Evolutionary conservation across 2,113 vertebrate genomes (phyloP).

Genomic region (Varanus komodoensis): DNA sequence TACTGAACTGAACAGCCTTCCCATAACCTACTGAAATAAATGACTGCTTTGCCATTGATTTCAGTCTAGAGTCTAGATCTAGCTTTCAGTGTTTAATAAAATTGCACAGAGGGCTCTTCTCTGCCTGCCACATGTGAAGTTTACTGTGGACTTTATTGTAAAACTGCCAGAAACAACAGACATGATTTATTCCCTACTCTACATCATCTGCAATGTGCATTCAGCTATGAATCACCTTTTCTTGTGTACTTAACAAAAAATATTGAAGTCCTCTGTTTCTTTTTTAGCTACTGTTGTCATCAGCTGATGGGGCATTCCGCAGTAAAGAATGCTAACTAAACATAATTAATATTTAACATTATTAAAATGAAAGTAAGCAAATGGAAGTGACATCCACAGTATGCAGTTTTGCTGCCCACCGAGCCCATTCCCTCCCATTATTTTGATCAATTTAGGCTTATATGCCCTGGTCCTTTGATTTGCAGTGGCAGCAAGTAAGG

Average conservation of each 20-base stretch:
- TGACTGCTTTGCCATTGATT: not conserved
- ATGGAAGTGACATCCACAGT: not conserved
- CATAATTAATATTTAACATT: not conserved
- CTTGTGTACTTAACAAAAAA: not conserved
- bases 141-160: slow-evolving; percentile 5
- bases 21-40: slow-evolving; percentile 1
- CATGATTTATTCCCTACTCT: slow-evolving; percentile 11
- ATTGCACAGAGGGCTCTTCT: slow-evolving; percentile 48
- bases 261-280: not conserved
- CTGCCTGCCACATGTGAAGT: slow-evolving; percentile 53
- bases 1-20: not conserved
- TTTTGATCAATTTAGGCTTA: not conserved
- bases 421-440: not conserved
- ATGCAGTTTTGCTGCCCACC: slow-evolving; percentile 6
- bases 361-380: not conserved
- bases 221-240: slow-evolving; percentile 35
- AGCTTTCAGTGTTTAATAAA: slow-evolving; percentile 14
- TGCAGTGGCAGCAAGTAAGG: not conserved
- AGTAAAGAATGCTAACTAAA: slow-evolving; percentile 5
- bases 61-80: slow-evolving; percentile 1
- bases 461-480: not conserved
- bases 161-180: not conserved
- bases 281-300: slow-evolving; percentile 10
- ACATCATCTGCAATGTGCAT: slow-evolving; percentile 35
- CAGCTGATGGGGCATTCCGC: not conserved